A percentile compares a stretch with the other conserved stretches of the same genome.
phyloP scores from a whole-genome alignment of 23 tunicate genomes.

The Trididemnum nubilum region DNA sequence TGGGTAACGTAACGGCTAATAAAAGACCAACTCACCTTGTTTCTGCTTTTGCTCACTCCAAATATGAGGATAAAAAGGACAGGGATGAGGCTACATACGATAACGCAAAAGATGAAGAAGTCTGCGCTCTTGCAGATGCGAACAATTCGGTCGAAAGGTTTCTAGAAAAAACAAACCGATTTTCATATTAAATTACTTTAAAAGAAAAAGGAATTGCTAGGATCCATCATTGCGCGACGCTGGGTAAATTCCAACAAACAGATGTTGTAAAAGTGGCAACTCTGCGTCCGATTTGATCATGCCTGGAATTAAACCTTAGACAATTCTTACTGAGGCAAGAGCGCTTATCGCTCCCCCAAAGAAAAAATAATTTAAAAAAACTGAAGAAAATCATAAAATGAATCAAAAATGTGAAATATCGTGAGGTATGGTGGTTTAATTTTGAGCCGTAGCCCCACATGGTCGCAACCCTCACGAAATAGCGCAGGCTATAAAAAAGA shows the following conservation, averaged over 20 bases:
- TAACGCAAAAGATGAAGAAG: constrained; percentile 14
- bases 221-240: background rate
- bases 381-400: too few relatives aligned
- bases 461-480: too few relatives aligned
- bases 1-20: too few relatives aligned
- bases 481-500: too few relatives aligned
- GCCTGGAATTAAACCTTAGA: background rate
- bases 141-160: background rate
- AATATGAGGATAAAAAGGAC: background rate
- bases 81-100: constrained; percentile 20
- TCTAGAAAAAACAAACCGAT: constrained; percentile 1
- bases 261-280: background rate
- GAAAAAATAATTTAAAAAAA: too few relatives aligned
- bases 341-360: too few relatives aligned
- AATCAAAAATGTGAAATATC: too few relatives aligned
- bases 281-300: background rate
- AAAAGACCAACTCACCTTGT: background rate
- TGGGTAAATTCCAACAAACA: background rate
- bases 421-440: too few relatives aligned
- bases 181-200: background rate
- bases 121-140: constrained; percentile 1
- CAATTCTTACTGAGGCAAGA: background rate
- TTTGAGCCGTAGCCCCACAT: too few relatives aligned
- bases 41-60: background rate
- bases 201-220: background rate